A percentile compares a stretch with the other conserved stretches of the same genome.
Evolutionary conservation across 2,113 vertebrate species (phyloP).

Genomic region (Ardeotis arabs): DNA sequence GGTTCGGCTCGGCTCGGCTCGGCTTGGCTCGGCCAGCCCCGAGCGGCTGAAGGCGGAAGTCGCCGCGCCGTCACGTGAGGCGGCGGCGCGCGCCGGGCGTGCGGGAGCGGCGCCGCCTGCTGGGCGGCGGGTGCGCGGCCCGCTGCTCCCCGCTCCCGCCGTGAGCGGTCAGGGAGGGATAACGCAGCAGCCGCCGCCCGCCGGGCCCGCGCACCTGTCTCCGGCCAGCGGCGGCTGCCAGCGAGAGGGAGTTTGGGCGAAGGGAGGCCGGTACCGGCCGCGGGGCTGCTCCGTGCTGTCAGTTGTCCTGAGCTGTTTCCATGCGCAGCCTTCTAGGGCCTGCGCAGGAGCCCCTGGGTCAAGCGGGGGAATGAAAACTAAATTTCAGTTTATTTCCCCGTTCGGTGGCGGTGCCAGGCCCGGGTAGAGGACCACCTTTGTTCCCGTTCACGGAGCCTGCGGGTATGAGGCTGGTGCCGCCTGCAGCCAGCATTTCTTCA

Average conservation of each 20-base stretch:
- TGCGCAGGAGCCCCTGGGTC: not conserved
- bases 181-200: not conserved
- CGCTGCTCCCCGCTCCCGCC: not conserved
- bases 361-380: not conserved
- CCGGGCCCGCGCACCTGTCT: not conserved
- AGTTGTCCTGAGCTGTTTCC: not conserved
- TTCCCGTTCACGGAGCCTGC: accelerated
- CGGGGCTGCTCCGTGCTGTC: too few relatives aligned
- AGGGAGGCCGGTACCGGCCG: not conserved
- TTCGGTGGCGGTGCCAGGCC: not conserved
- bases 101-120: not conserved
- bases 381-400: not conserved
- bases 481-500: not conserved
- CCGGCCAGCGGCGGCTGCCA: not conserved
- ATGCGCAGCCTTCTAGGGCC: not conserved
- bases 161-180: not conserved
- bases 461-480: not conserved
- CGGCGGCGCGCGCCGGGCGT: not conserved
- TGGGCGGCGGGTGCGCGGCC: not conserved
- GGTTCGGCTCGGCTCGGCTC: too few relatives aligned
- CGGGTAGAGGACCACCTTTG: not conserved
- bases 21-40: not conserved
- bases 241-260: not conserved
- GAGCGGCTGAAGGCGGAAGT: not conserved
- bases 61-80: not conserved